Evolutionary conservation across 2,888 invertebrate species (phyloP).

Genomic region (Altica lythri): DNA sequence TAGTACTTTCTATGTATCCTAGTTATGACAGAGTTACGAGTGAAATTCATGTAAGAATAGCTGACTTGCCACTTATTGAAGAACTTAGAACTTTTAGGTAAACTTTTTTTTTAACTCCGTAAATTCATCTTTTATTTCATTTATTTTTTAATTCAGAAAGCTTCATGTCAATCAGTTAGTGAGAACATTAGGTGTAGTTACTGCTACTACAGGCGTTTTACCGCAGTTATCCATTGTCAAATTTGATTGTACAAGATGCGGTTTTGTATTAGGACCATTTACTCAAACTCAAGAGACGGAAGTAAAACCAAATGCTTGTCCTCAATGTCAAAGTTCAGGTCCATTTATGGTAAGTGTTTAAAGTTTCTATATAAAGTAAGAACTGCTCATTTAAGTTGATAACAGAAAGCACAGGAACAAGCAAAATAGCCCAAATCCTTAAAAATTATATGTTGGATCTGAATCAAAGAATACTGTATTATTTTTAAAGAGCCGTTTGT

Average conservation of each 20-base stretch:
- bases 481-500: no score
- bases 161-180: constrained; percentile 93
- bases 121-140: no score
- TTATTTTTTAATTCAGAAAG: constrained; percentile 60
- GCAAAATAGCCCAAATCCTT: no score
- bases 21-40: constrained; percentile 93
- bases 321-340: constrained; percentile 95
- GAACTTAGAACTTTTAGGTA: constrained; percentile 88
- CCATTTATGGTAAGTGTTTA: constrained; percentile 88
- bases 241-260: constrained; percentile 96
- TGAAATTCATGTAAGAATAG: constrained; percentile 93
- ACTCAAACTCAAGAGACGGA: constrained; percentile 92
- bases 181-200: constrained; percentile 91
- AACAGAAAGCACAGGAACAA: no score
- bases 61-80: constrained; percentile 93
- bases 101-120: background rate
- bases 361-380: no score
- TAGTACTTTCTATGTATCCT: constrained; percentile 92
- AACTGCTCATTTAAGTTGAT: no score
- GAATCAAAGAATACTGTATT: no score
- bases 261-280: constrained; percentile 94
- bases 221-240: constrained; percentile 96
- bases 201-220: constrained; percentile 91
- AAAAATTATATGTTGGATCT: no score
- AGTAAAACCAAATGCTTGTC: constrained; percentile 95